These are phyloP conservation scores for Pseudomyrmex dendroicus DNA, from an alignment of 1,140 invertebrate species.

Conservation along the genomic window DNA sequence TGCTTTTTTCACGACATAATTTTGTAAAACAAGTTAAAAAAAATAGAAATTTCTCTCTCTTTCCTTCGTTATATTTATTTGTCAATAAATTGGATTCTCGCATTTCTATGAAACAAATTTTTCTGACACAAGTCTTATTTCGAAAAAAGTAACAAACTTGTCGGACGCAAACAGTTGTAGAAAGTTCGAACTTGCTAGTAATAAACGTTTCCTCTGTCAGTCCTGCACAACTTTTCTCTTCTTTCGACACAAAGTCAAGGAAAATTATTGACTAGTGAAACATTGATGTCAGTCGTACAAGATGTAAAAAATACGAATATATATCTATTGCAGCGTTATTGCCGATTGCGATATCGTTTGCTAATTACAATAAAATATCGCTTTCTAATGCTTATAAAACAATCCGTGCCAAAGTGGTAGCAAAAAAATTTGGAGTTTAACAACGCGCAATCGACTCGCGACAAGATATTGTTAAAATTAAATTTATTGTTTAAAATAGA, in stretches of 20 bases:
- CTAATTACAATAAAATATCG: too few relatives aligned
- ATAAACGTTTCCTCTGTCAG: slow-evolving; percentile 20
- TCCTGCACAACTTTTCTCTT: slow-evolving; percentile 1
- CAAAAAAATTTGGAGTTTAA: too few relatives aligned
- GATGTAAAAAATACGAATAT: too few relatives aligned
- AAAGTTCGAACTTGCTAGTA: slow-evolving; percentile 5
- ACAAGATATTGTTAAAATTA: too few relatives aligned
- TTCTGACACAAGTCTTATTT: background rate
- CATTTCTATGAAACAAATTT: background rate
- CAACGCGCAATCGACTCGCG: too few relatives aligned
- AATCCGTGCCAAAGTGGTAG: too few relatives aligned
- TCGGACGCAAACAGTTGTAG: background rate
- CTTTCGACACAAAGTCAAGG: background rate
- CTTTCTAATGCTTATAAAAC: too few relatives aligned
- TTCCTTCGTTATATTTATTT: background rate
- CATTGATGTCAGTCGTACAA: background rate
- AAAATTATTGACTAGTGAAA: slow-evolving; percentile 22
- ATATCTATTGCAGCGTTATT: too few relatives aligned
- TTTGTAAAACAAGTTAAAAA: background rate
- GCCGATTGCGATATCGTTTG: too few relatives aligned
- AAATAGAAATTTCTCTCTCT: background rate
- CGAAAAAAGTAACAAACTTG: background rate
- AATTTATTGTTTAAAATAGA: too few relatives aligned
- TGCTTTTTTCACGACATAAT: background rate
- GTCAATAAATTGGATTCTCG: background rate